phyloP scores from a whole-genome alignment of 2,113 vertebrate genomes.

The Menidia beryllina region DNA sequence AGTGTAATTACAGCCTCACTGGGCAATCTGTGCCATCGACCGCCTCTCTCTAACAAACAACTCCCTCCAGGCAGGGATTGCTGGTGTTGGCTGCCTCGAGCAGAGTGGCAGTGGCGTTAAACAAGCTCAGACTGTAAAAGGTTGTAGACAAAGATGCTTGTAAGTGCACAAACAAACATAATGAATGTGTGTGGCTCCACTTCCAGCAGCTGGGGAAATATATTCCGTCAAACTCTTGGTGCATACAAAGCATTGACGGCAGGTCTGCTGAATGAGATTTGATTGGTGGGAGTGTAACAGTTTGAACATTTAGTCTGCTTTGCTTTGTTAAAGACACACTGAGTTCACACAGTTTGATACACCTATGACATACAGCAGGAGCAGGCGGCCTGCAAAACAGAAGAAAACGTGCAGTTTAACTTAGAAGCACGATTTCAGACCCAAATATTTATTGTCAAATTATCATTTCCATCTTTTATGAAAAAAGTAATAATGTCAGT shows the following conservation, averaged over 20 bases:
- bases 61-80: slow-evolving; percentile 54
- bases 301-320: background rate
- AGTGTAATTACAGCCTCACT: slow-evolving; percentile 84
- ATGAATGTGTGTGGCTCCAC: background rate
- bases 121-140: slow-evolving; percentile 38
- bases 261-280: slow-evolving; percentile 8
- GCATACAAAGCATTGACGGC: background rate
- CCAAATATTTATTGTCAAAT: too few species aligned
- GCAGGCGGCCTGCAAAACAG: background rate
- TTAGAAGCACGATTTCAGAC: background rate
- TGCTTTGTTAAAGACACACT: slow-evolving; percentile 6
- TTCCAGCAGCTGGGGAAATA: slow-evolving; percentile 14
- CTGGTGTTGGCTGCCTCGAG: slow-evolving; percentile 28
- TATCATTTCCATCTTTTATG: too few species aligned
- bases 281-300: background rate
- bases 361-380: background rate
- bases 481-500: too few species aligned
- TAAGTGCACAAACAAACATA: slow-evolving; percentile 33
- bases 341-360: background rate
- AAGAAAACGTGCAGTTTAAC: background rate
- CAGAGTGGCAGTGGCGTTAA: slow-evolving; percentile 29
- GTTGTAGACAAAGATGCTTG: slow-evolving; percentile 36
- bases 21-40: slow-evolving; percentile 73
- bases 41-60: slow-evolving; percentile 67
- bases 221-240: background rate